Evolutionary conservation across 2,797 vertebrate genomes (phyloP).

Genomic region (Phataginus tetradactyla): DNA sequence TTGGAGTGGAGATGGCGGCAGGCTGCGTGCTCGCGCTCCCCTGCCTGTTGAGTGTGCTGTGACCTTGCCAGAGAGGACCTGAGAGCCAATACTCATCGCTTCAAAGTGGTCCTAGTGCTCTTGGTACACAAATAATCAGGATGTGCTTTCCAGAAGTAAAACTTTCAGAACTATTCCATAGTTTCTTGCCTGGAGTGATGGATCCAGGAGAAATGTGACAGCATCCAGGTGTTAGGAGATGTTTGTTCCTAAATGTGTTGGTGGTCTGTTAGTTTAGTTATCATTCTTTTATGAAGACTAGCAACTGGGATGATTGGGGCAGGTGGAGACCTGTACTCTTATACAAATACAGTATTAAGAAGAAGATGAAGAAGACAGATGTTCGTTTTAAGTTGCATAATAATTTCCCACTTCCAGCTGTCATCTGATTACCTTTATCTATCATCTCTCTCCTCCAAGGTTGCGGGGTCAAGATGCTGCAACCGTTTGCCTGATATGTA

Average conservation of each 20-base stretch:
- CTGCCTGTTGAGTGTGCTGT: not conserved
- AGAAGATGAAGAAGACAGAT: not conserved
- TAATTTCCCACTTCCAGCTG: not conserved
- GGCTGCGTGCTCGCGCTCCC: not conserved
- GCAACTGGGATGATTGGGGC: not conserved
- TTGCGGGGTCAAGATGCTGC: not conserved
- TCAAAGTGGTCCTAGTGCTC: not conserved
- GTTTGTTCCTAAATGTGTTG: not conserved
- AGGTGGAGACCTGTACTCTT: not conserved
- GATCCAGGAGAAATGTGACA: not conserved
- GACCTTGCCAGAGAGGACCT: not conserved
- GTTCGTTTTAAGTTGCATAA: not conserved
- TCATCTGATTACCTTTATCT: not conserved
- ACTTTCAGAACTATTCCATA: not conserved
- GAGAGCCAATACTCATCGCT: not conserved
- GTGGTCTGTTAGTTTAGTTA: not conserved
- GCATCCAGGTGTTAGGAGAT: not conserved
- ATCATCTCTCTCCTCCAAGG: no score
- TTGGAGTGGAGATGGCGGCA: not conserved
- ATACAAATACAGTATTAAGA: not conserved
- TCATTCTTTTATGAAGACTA: slow-evolving; percentile 33
- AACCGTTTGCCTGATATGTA: not conserved
- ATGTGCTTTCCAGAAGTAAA: not conserved
- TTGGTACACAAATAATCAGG: not conserved
- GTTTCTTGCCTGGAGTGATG: not conserved